Conservation (phyloP, 2,888 invertebrate species). For the Xylota segnis region DNA sequence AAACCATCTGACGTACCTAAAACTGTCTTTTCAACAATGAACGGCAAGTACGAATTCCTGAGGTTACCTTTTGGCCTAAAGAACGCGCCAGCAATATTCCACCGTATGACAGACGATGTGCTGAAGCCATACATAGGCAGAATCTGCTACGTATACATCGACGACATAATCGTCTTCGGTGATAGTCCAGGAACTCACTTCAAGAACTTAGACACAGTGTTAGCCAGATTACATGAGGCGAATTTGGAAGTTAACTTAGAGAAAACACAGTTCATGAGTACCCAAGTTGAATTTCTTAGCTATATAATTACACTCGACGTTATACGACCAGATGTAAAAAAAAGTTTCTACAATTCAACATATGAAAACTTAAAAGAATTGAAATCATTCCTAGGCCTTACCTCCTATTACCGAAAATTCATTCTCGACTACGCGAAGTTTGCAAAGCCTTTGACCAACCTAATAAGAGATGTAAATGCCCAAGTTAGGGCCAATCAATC, state of each 20-base stretch:
- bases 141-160: no score
- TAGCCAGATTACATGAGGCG: slow-evolving; percentile 26
- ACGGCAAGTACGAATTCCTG: not conserved
- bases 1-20: not conserved
- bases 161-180: no score
- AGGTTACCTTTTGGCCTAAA: slow-evolving; percentile 1
- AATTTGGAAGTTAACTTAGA: slow-evolving; percentile 52
- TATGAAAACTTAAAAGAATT: slow-evolving; percentile 64
- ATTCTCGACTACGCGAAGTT: no score
- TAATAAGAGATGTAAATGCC: slow-evolving; percentile 67
- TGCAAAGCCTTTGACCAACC: no score
- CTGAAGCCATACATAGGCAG: slow-evolving; percentile 6
- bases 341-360: slow-evolving; percentile 42
- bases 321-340: slow-evolving; percentile 50
- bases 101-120: not conserved
- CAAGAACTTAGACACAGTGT: not conserved
- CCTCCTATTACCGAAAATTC: slow-evolving; percentile 64
- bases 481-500: slow-evolving; percentile 66
- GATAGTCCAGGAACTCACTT: not conserved
- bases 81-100: slow-evolving; percentile 18
- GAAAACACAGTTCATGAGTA: no score
- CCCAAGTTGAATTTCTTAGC: no score
- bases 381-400: slow-evolving; percentile 56
- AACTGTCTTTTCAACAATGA: slow-evolving; percentile 7
- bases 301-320: no score